These are phyloP conservation scores for Callithrix jacchus DNA, from an alignment of 2,113 vertebrate species.

Conservation along the genomic window DNA sequence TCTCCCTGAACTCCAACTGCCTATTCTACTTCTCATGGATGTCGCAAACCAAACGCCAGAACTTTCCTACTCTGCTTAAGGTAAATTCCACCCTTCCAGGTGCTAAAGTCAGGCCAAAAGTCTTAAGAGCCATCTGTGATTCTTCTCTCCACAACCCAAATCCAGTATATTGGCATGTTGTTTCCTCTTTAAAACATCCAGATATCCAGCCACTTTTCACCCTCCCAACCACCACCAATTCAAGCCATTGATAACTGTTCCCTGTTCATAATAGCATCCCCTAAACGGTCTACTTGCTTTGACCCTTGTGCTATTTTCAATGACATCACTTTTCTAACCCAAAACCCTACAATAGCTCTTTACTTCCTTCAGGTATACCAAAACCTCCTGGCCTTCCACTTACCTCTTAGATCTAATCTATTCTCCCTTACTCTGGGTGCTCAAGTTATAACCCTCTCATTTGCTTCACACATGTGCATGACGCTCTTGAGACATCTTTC, in stretches of 20 bases:
- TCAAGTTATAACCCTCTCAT: background rate
- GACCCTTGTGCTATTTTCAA: background rate
- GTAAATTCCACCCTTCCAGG: background rate
- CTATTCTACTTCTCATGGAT: background rate
- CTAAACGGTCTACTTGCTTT: background rate
- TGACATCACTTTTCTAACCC: background rate
- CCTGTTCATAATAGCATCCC: background rate
- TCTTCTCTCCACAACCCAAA: background rate
- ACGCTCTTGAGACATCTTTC: background rate
- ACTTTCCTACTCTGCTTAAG: background rate
- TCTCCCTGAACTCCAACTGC: background rate
- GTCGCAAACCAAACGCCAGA: background rate
- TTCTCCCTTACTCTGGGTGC: background rate
- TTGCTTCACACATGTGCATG: background rate
- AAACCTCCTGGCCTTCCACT: background rate
- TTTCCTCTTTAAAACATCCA: background rate
- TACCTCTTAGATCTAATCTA: background rate
- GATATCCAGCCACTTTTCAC: background rate
- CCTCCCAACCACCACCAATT: background rate
- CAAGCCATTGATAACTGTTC: background rate
- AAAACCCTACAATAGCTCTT: background rate
- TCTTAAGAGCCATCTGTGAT: background rate
- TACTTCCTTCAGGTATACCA: background rate
- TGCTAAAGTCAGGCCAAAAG: background rate
- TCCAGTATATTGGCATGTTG: background rate